A percentile compares a stretch with the other conserved stretches of the same genome.
phyloP scores from a whole-genome alignment of 2,797 vertebrate species.

The Malurus splendens region DNA sequence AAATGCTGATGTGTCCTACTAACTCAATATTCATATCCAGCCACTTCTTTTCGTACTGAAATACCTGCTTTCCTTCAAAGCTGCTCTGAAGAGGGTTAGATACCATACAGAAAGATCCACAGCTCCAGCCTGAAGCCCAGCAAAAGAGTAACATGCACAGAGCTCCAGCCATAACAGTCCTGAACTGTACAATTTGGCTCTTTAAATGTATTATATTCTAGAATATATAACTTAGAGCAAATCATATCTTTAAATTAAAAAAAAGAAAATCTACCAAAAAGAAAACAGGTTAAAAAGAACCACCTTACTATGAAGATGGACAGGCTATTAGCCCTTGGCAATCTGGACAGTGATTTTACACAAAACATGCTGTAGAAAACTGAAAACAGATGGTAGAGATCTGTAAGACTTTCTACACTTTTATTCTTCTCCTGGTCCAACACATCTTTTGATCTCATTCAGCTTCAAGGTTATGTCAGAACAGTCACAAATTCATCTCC shows the following conservation, averaged over 20 bases:
- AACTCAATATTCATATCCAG: not conserved
- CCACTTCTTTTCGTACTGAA: not conserved
- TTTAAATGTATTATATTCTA: not conserved
- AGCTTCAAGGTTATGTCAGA: not conserved
- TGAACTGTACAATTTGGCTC: not conserved
- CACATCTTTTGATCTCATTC: not conserved
- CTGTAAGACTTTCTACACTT: not conserved
- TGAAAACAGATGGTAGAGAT: not conserved
- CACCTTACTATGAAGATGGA: not conserved
- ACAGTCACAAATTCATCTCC: not conserved
- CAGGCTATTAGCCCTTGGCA: not conserved
- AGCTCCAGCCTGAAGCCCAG: not conserved
- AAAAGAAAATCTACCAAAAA: not conserved
- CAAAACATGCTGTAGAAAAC: not conserved
- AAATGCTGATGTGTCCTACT: not conserved
- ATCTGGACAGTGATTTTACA: not conserved
- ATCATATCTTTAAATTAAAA: not conserved
- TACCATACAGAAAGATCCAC: not conserved
- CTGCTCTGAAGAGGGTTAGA: not conserved
- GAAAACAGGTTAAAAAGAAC: not conserved
- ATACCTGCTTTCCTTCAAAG: not conserved
- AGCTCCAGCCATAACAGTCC: not conserved
- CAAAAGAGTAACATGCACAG: not conserved
- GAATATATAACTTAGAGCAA: not conserved
- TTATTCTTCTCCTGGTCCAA: conserved; percentile 7